Conservation (phyloP, 2,888 invertebrate species). For the Harpalus rubripes region DNA sequence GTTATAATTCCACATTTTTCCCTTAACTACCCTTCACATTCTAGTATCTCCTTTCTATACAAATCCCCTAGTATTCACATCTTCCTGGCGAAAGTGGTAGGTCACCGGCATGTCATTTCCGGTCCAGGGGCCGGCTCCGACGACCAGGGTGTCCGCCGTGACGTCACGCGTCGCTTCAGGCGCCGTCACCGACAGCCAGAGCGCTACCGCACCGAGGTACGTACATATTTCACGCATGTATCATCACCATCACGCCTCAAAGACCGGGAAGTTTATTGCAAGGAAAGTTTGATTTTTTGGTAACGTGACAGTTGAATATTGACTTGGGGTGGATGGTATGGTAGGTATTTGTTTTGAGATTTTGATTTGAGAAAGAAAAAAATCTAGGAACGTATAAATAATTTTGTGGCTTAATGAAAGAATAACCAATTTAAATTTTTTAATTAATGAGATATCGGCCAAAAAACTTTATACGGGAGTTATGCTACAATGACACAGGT, state of each 20-base stretch:
- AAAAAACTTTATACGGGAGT: too few relatives aligned
- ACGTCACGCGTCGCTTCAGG: constrained; percentile 39
- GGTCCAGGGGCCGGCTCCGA: constrained; percentile 20
- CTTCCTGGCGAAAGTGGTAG: constrained; percentile 29
- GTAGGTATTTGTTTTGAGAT: background rate
- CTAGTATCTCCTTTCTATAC: background rate
- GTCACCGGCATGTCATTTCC: constrained; percentile 29
- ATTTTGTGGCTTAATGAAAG: too few relatives aligned
- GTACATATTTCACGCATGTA: constrained; percentile 22
- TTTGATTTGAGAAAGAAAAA: background rate
- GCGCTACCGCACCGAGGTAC: constrained; percentile 15
- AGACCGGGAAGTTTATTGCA: background rate
- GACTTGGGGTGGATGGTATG: background rate
- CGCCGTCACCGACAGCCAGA: constrained; percentile 30
- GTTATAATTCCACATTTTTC: background rate
- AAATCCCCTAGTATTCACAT: constrained; percentile 11
- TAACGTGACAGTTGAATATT: background rate
- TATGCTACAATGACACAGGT: too few relatives aligned
- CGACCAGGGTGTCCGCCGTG: constrained; percentile 35
- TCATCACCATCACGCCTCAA: background rate
- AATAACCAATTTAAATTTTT: too few relatives aligned
- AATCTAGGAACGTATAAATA: too few relatives aligned
- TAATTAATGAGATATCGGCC: too few relatives aligned
- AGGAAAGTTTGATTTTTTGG: background rate
- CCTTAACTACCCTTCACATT: background rate